Conservation (phyloP, 1,140 invertebrate genomes). For the Popillia japonica region DNA sequence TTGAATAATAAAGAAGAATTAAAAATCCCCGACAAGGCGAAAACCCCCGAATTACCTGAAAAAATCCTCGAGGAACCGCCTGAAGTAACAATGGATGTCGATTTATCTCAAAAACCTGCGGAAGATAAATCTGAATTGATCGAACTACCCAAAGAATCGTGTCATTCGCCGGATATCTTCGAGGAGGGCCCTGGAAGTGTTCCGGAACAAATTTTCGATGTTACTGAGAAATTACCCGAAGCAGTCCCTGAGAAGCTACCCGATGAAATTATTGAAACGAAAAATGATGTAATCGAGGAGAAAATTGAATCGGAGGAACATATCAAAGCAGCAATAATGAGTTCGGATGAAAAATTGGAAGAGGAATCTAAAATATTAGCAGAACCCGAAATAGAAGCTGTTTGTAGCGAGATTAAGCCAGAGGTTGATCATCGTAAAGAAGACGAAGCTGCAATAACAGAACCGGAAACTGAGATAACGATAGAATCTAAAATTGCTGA, state of each 20-base stretch:
- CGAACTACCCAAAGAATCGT: not conserved
- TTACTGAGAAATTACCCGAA: not conserved
- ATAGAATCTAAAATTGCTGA: not conserved
- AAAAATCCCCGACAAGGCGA: not conserved
- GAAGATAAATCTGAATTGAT: not conserved
- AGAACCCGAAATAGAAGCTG: not conserved
- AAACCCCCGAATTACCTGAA: not conserved
- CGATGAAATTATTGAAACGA: conserved; percentile 8
- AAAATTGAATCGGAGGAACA: not conserved
- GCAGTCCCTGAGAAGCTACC: not conserved
- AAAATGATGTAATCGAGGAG: not conserved
- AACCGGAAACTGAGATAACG: not conserved
- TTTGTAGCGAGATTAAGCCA: not conserved
- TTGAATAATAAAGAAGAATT: not conserved
- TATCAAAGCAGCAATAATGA: not conserved
- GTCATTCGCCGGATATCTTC: not conserved
- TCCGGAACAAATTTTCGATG: not conserved
- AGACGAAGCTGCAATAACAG: not conserved
- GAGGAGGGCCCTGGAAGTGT: not conserved
- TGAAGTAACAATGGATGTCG: not conserved
- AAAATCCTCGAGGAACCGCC: not conserved
- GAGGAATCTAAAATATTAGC: not conserved
- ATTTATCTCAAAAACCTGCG: not conserved
- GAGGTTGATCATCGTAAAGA: not conserved
- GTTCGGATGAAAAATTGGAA: not conserved